Conservation (phyloP, 1,140 invertebrate genomes). For the Drosophila watanabei region DNA sequence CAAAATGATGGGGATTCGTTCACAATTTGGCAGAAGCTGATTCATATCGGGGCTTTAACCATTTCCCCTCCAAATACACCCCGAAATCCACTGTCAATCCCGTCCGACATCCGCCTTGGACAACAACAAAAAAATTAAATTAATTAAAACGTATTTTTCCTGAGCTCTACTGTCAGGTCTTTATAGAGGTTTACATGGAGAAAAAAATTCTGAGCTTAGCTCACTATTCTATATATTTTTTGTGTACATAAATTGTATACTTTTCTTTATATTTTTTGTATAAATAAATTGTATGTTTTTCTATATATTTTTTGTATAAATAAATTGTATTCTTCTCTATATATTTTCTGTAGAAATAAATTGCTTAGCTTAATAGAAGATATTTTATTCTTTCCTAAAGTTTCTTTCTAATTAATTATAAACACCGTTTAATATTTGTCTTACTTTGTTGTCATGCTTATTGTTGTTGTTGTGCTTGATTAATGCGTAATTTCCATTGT, state of each 20-base stretch:
- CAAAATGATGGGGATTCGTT: conserved; percentile 58
- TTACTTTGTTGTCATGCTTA: conserved; percentile 3
- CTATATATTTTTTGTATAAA: no score
- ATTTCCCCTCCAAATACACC: conserved; percentile 38
- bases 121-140: conserved; percentile 36
- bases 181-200: background rate
- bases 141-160: conserved; percentile 73
- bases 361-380: no score
- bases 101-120: conserved; percentile 42
- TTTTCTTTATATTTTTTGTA: background rate
- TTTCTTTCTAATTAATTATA: background rate
- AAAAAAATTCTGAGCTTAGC: background rate
- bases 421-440: background rate
- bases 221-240: background rate
- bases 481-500: conserved; percentile 79
- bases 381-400: no score
- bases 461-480: conserved; percentile 70
- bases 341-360: conserved; percentile 13
- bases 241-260: background rate
- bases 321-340: no score
- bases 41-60: conserved; percentile 67
- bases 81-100: conserved; percentile 10
- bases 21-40: conserved; percentile 71
- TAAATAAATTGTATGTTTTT: background rate
- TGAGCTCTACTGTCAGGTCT: conserved; percentile 16